These are phyloP conservation scores for Drosophila atroscutellata DNA, from an alignment of 2,888 invertebrate species.

Conservation along the genomic window DNA sequence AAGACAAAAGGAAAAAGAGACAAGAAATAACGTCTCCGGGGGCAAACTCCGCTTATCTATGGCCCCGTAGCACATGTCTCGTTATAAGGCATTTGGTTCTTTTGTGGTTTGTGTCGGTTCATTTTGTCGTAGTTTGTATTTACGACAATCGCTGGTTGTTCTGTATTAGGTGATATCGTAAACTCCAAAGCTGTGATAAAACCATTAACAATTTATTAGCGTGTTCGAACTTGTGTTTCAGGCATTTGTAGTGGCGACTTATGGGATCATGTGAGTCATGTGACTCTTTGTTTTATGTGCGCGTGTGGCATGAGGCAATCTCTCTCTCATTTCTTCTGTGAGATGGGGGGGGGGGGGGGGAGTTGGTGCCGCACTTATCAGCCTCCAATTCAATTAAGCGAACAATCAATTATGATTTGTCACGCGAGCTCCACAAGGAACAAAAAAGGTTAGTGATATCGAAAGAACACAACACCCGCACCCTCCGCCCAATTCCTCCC, in stretches of 20 bases:
- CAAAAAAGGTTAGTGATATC: slow-evolving; percentile 34
- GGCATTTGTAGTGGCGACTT: slow-evolving; percentile 40
- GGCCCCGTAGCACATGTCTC: slow-evolving; percentile 16
- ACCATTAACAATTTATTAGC: slow-evolving; percentile 78
- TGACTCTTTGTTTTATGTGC: slow-evolving; percentile 30
- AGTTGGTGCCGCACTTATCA: slow-evolving; percentile 52
- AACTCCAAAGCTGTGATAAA: slow-evolving; percentile 75
- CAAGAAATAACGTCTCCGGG: slow-evolving; percentile 29
- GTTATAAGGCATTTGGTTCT: slow-evolving; percentile 8
- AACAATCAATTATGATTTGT: slow-evolving; percentile 83
- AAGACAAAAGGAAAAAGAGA: neutral
- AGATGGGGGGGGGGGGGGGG: neutral
- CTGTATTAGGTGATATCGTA: slow-evolving; percentile 60
- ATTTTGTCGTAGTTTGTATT: slow-evolving; percentile 41
- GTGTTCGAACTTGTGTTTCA: slow-evolving; percentile 60
- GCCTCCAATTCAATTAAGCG: slow-evolving; percentile 80
- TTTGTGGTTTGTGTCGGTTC: slow-evolving; percentile 5
- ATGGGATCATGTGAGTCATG: slow-evolving; percentile 60
- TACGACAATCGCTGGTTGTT: slow-evolving; percentile 49
- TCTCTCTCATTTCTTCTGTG: neutral
- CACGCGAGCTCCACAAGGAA: slow-evolving; percentile 65
- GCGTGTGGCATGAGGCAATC: slow-evolving; percentile 47
- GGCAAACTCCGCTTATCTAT: slow-evolving; percentile 64
- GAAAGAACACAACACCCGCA: slow-evolving; percentile 29
- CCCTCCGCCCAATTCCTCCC: neutral